These are phyloP conservation scores for Cepaea hortensis DNA, from an alignment of 2,888 invertebrate genomes.

Conservation along the genomic window DNA sequence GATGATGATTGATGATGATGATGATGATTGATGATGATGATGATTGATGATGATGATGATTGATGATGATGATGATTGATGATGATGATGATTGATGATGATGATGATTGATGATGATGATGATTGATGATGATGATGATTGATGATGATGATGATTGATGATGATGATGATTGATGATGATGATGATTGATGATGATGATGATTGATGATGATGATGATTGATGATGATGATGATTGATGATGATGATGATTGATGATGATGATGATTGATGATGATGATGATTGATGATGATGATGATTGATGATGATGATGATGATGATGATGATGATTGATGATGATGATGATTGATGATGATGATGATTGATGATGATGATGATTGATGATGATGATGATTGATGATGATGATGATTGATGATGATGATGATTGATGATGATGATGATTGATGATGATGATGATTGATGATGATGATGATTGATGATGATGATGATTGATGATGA, in stretches of 20 bases:
- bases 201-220: no score
- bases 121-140: no score
- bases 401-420: slow-evolving; percentile 18
- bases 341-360: neutral
- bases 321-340: slow-evolving; percentile 18
- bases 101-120: neutral
- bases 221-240: slow-evolving; percentile 29
- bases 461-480: slow-evolving; percentile 27
- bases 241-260: slow-evolving; percentile 17
- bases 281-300: no score
- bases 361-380: no score
- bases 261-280: neutral
- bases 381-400: slow-evolving; percentile 27
- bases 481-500: slow-evolving; percentile 18
- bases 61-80: slow-evolving; percentile 29
- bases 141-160: slow-evolving; percentile 29
- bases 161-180: slow-evolving; percentile 17
- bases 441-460: no score
- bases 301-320: slow-evolving; percentile 27
- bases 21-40: neutral
- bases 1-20: slow-evolving; percentile 17
- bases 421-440: neutral
- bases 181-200: neutral
- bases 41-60: no score
- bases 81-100: slow-evolving; percentile 17